A percentile compares a stretch with the other conserved stretches of the same genome.
Conservation (phyloP, 92 coral and sea anemone genomes). For the Micromussa lordhowensis region DNA sequence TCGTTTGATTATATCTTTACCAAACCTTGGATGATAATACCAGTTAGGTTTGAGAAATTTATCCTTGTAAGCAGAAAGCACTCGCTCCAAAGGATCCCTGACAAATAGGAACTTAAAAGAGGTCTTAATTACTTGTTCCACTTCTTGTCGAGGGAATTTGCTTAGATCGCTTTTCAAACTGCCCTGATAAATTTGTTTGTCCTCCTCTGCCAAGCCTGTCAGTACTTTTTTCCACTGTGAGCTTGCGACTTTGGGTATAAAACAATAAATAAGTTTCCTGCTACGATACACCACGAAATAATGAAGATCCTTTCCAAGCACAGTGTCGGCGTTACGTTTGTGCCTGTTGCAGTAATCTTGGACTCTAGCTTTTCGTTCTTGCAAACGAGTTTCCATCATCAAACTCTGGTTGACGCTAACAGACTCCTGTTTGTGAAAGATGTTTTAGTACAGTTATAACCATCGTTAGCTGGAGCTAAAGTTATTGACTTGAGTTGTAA, state of each 20-base stretch:
- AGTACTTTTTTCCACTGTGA: slow-evolving; percentile 34
- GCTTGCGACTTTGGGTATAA: slow-evolving; percentile 42
- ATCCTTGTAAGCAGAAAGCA: slow-evolving; percentile 38
- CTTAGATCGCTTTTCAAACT: not conserved
- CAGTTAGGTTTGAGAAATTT: slow-evolving; percentile 13
- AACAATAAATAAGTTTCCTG: slow-evolving; percentile 35
- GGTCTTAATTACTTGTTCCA: not conserved
- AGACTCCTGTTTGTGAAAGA: not conserved
- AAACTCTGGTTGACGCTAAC: too few species aligned
- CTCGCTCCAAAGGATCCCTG: slow-evolving; percentile 40
- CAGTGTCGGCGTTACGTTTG: slow-evolving; percentile 1
- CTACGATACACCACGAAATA: slow-evolving; percentile 25
- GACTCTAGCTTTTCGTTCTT: slow-evolving; percentile 4
- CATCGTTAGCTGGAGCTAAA: too few species aligned
- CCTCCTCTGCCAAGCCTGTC: slow-evolving; percentile 8
- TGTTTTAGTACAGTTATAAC: too few species aligned
- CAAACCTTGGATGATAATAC: slow-evolving; percentile 1
- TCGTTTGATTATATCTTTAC: slow-evolving; percentile 8
- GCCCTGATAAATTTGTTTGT: not conserved
- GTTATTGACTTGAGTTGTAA: too few species aligned
- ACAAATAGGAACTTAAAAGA: slow-evolving; percentile 35
- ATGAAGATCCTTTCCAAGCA: slow-evolving; percentile 29
- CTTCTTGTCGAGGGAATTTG: slow-evolving; percentile 5
- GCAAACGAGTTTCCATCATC: not conserved
- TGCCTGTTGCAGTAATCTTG: slow-evolving; percentile 34